Evolutionary conservation across 2,797 vertebrate genomes (phyloP), one percentile per base, ranked within the genome.

Genomic region (Botia kubotai): DNA sequence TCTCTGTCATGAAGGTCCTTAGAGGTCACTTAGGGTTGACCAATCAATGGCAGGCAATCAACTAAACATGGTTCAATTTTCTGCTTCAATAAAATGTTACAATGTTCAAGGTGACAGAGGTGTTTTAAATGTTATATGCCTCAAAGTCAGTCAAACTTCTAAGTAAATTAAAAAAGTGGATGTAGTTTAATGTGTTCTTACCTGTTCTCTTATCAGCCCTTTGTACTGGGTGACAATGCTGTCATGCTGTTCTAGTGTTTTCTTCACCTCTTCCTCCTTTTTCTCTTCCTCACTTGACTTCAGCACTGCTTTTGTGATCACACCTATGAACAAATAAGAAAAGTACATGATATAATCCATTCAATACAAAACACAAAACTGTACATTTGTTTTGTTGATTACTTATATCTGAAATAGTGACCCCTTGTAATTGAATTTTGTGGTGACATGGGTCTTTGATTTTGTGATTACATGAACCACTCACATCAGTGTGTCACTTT

Each of bases 241-340:
- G 93, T 99, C 97, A 12, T 99, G 97, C 65, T 99, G 97, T 80
- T 99, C 97, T 88, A 99, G 80, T 0, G 97, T 97, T 92, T 99
- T 99, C 93, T 98, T 98, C 79, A 97, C 97, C 83, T 99, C 98
- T 84, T 99, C 98, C 82, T 99, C 98, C 87, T 99, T 97, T 87
- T 98, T 96, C 85, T 99, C 98, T 87, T 99, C 98, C 89, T 99
- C 98, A 3, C 94, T 98, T 80, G 98, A 99, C 88, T 98, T 99
- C 89, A 98, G 97, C 87, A 99, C 94, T 1, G 98, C 96, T 90
- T 99, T 99, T 67, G 95, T 98, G 87, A 99, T 98, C 84, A 98
- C 91, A 87, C 95, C 98, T 99, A 86, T 55, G 89, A 5, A 78
- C 8, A 82, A 5, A 82, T 5, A 73, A 3, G 73, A 13, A 70